Conservation (phyloP, 2,888 invertebrate genomes). For the Macaria notata region DNA sequence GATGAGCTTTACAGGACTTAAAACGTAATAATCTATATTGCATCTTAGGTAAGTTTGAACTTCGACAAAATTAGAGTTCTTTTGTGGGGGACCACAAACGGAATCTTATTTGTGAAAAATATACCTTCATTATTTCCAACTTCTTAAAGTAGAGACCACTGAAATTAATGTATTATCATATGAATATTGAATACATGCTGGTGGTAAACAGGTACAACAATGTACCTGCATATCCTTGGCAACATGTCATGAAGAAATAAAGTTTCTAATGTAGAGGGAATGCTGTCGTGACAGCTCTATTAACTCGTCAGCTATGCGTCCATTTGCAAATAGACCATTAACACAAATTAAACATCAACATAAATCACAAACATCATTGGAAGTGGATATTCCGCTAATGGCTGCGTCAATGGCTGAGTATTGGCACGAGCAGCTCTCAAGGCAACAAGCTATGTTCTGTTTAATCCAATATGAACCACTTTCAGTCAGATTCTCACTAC, state of each 20-base stretch:
- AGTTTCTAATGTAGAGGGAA: neutral
- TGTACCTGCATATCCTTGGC: too few species aligned
- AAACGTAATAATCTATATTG: too few species aligned
- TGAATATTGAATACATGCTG: too few species aligned
- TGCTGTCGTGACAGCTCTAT: slow-evolving; percentile 13
- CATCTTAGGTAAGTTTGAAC: too few species aligned
- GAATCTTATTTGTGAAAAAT: too few species aligned
- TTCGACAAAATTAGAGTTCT: too few species aligned
- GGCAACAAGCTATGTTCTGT: slow-evolving; percentile 2
- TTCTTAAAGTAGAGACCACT: too few species aligned
- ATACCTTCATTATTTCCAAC: too few species aligned
- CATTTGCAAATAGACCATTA: slow-evolving; percentile 12
- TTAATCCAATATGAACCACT: slow-evolving; percentile 25
- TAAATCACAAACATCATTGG: slow-evolving; percentile 41
- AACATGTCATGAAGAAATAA: neutral
- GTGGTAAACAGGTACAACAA: too few species aligned
- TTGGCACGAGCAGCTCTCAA: slow-evolving; percentile 32
- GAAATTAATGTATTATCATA: neutral
- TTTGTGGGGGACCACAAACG: too few species aligned
- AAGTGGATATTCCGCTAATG: slow-evolving; percentile 40
- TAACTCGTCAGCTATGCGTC: slow-evolving; percentile 9
- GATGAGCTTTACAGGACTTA: too few species aligned
- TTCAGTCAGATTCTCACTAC: slow-evolving; percentile 17
- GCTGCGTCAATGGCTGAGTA: slow-evolving; percentile 43
- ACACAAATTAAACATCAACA: slow-evolving; percentile 28